Evolutionary conservation across 2,113 vertebrate genomes (phyloP).

Genomic region (Todiramphus chloris): DNA sequence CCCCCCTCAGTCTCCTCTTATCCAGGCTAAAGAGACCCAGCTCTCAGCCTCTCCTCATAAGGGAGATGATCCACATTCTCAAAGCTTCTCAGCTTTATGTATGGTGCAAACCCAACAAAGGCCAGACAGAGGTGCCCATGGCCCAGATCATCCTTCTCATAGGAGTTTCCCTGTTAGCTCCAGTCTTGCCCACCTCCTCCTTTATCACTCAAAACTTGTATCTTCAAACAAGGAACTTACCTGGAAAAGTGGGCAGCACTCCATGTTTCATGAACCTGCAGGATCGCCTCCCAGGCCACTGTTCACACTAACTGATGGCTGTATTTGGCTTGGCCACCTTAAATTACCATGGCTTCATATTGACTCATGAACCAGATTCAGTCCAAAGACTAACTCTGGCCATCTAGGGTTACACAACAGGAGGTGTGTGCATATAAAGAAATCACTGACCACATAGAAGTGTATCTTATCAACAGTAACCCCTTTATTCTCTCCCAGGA

Average conservation of each 20-base stretch:
- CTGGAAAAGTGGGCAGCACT: background rate
- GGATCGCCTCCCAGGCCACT: background rate
- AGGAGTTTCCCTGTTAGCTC: background rate
- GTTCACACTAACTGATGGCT: accelerated
- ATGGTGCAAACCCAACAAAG: background rate
- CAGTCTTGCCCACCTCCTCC: background rate
- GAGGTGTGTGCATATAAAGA: background rate
- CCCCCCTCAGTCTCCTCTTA: too few relatives aligned
- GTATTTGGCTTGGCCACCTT: background rate
- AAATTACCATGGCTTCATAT: background rate
- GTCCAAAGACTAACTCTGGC: background rate
- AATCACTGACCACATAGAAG: background rate
- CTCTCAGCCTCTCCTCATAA: too few relatives aligned
- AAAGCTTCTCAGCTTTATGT: background rate
- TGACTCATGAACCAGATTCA: background rate
- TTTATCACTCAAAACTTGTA: background rate
- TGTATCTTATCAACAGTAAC: background rate
- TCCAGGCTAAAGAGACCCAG: too few relatives aligned
- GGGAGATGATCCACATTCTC: background rate
- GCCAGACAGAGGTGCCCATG: background rate
- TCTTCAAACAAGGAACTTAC: background rate
- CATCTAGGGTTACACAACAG: background rate
- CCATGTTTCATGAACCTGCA: background rate
- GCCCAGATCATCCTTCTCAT: background rate
- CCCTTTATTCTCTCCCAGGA: background rate